Evolutionary conservation across 92 coral and sea anemone genomes (phyloP).

Genomic region (Anthopleura xanthogrammica): DNA sequence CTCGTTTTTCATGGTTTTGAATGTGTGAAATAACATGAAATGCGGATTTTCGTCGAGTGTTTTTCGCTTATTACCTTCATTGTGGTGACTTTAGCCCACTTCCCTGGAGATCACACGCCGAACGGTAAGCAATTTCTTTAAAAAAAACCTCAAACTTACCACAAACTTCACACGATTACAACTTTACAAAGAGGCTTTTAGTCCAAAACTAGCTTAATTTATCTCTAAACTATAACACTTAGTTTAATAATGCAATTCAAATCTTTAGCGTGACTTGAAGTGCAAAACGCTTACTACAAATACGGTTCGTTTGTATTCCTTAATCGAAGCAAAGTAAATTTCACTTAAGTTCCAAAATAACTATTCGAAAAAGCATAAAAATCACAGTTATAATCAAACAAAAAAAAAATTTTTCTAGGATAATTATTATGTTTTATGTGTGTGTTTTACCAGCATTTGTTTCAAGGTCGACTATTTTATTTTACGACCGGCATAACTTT

Average conservation of each 20-base stretch:
- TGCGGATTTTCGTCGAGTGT: slow-evolving; percentile 13
- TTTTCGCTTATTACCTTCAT: neutral
- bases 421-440: neutral
- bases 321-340: neutral
- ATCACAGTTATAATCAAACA: neutral
- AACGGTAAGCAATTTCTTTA: slow-evolving; percentile 18
- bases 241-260: neutral
- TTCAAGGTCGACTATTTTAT: neutral
- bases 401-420: neutral
- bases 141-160: neutral
- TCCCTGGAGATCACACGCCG: slow-evolving; percentile 40
- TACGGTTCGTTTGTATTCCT: neutral
- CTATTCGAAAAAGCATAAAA: neutral
- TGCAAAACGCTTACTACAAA: neutral
- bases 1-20: neutral
- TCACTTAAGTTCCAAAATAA: neutral
- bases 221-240: neutral
- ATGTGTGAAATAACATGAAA: neutral
- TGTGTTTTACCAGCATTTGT: neutral
- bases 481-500: neutral
- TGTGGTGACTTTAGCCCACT: slow-evolving; percentile 8
- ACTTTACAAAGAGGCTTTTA: neutral
- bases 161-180: neutral
- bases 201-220: neutral
- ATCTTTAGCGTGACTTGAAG: neutral